A percentile compares a stretch with the other conserved stretches of the same genome.
Evolutionary conservation across 2,888 invertebrate species (phyloP).

Genomic region (Stramonita haemastoma): DNA sequence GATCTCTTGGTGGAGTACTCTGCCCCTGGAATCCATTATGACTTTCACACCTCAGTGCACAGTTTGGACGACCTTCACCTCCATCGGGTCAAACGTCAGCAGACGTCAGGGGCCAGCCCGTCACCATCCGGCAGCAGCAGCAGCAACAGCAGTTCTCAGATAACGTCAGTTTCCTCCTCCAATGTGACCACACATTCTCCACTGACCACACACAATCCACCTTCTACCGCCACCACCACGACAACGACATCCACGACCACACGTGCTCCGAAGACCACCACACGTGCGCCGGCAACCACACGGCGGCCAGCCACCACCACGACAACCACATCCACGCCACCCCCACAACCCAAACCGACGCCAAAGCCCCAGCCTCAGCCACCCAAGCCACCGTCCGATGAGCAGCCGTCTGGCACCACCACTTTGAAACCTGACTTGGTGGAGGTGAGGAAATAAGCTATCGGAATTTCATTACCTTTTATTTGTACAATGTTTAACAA

Average conservation of each 20-base stretch:
- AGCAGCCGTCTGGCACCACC: background rate
- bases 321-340: background rate
- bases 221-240: background rate
- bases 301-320: background rate
- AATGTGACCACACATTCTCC: background rate
- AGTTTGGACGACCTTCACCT: background rate
- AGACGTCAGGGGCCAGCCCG: background rate
- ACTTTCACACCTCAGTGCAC: background rate
- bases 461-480: too few species aligned
- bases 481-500: too few species aligned
- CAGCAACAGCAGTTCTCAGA: background rate
- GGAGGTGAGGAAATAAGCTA: background rate
- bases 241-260: background rate
- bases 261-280: background rate
- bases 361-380: background rate
- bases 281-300: background rate
- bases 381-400: background rate
- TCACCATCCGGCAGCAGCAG: background rate
- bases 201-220: background rate
- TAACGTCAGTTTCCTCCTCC: background rate
- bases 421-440: background rate
- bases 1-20: background rate
- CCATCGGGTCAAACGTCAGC: constrained; percentile 2
- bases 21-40: background rate
- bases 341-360: too few species aligned